phyloP scores from a whole-genome alignment of 2,113 vertebrate genomes.

The Corapipo altera region DNA sequence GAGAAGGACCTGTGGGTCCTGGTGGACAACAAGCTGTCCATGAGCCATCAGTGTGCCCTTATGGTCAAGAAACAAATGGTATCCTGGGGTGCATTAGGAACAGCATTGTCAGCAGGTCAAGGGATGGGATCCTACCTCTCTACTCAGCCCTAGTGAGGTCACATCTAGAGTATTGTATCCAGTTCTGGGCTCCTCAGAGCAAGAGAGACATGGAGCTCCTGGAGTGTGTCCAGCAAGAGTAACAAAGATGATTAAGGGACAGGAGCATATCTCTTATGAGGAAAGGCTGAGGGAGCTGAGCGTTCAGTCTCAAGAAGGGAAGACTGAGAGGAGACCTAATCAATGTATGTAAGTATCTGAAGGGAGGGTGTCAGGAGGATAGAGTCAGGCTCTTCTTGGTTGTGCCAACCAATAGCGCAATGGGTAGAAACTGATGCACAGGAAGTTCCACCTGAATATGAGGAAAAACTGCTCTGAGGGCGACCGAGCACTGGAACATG shows the following conservation, averaged over 20 bases:
- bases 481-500: not conserved
- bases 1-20: too few relatives aligned
- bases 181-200: not conserved
- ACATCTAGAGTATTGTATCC: not conserved
- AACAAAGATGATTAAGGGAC: not conserved
- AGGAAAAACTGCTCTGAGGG: not conserved
- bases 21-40: too few relatives aligned
- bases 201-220: not conserved
- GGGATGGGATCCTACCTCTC: too few relatives aligned
- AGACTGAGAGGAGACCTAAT: not conserved
- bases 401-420: not conserved
- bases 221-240: not conserved
- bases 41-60: not conserved
- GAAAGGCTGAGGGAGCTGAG: not conserved
- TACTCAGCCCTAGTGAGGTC: not conserved
- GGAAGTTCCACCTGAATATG: not conserved
- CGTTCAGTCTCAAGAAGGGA: rapidly evolving
- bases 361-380: not conserved
- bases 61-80: not conserved
- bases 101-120: not conserved
- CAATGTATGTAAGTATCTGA: not conserved
- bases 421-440: not conserved
- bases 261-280: too few relatives aligned
- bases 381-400: not conserved
- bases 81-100: not conserved